A percentile compares a stretch with the other conserved stretches of the same genome.
These are phyloP conservation scores for Lagopus muta DNA, from an alignment of 2,113 vertebrate genomes.

Conservation along the genomic window DNA sequence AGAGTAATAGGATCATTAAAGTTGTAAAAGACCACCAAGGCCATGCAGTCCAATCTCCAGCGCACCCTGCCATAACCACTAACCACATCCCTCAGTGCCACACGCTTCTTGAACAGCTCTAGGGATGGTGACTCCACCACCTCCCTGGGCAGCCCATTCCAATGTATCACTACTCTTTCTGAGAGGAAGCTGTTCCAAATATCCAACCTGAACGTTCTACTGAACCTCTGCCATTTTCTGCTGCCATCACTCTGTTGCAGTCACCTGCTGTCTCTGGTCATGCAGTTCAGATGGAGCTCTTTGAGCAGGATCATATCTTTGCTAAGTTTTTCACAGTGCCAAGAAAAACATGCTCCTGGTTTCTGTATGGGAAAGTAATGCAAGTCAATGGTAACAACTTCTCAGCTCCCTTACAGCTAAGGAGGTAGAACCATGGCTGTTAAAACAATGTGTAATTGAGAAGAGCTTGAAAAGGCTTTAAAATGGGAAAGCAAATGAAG, in stretches of 20 bases:
- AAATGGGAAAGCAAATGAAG: constrained; percentile 32
- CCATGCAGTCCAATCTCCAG: no score
- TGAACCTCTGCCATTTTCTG: not conserved
- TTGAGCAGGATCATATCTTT: not conserved
- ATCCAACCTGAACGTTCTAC: no score
- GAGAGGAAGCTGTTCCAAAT: no score
- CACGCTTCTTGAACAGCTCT: no score
- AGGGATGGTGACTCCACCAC: no score
- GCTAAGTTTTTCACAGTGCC: not conserved
- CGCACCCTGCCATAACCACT: no score
- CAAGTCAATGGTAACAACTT: not conserved
- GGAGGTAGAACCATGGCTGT: not conserved
- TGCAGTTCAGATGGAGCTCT: not conserved
- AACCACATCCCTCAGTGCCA: no score
- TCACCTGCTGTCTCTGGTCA: not conserved
- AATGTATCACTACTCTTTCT: no score
- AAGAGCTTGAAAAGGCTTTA: constrained; percentile 45
- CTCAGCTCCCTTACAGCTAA: not conserved
- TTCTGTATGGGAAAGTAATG: not conserved
- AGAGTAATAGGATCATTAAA: no score
- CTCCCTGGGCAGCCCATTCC: no score
- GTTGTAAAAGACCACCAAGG: no score
- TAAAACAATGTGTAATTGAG: constrained; percentile 32
- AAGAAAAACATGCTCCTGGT: not conserved
- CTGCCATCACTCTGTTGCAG: not conserved